Conservation (phyloP, 2,113 vertebrate species). For the Eubucco bourcierii region DNA sequence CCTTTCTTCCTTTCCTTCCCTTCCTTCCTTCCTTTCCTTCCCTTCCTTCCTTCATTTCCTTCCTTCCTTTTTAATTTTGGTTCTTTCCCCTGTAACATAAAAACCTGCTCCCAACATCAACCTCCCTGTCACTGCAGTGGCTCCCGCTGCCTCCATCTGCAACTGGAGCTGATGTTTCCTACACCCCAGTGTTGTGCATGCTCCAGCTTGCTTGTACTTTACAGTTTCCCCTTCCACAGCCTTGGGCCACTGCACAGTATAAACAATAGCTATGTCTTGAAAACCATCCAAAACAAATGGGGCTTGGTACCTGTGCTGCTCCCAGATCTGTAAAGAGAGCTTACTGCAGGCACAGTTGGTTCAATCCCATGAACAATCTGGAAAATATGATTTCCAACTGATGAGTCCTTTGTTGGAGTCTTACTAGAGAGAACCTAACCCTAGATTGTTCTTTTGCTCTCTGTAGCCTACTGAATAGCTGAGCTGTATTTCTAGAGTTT, state of each 20-base stretch:
- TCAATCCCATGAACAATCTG: conserved; percentile 52
- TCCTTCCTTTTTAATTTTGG: neutral
- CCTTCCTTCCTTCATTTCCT: too few relatives aligned
- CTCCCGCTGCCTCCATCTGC: neutral
- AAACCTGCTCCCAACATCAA: neutral
- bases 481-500: conserved; percentile 15
- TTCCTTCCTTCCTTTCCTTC: too few relatives aligned
- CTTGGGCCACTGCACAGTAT: conserved; percentile 14
- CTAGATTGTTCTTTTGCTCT: conserved; percentile 18
- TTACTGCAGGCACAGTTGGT: conserved; percentile 40
- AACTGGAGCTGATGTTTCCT: conserved; percentile 7
- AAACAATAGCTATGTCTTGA: conserved; percentile 64
- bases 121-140: neutral
- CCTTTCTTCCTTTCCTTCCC: too few relatives aligned
- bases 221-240: conserved; percentile 38
- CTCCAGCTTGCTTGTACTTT: neutral
- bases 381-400: conserved; percentile 49
- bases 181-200: neutral
- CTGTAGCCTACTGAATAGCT: conserved; percentile 11
- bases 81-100: neutral
- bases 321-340: conserved; percentile 38
- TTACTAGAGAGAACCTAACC: conserved; percentile 22
- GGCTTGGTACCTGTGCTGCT: conserved; percentile 1
- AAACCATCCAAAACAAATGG: conserved; percentile 48
- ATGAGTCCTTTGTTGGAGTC: neutral